Evolutionary conservation across 2,113 vertebrate genomes (phyloP), one percentile per base, ranked within the genome.

Genomic region (Actenoides hombroni): DNA sequence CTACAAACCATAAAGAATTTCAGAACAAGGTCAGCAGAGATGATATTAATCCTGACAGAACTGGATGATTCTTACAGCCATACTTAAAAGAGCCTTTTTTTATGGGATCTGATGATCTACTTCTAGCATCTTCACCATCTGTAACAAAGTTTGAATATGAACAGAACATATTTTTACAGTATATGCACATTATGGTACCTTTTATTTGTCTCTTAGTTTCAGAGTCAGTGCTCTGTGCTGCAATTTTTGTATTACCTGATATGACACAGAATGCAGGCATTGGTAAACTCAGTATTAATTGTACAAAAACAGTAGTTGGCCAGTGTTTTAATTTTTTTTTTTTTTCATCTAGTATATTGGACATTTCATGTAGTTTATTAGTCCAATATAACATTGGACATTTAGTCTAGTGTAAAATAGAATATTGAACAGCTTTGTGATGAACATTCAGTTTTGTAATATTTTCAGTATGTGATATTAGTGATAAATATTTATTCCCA

Each of bases 11-110:
- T 46, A 71, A 83, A 90, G 10, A 2, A 5, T 61, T 92, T 86
- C 13, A 17, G 42, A 86, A 51, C 42, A 83, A 83, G 51, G 56
- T 83, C 78, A 87, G 53, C 29, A 83, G 18, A 67, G 5, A 15
- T 57, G 10, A 42, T 85, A 89, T 83, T 59, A 92, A 92, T 81
- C 51, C 60, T 94, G 68, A 54, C 20, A 87, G 40, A 86, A 93
- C 10, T 3, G 3, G 17, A 20, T 68, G 10, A 75, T 74, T 94
- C 71, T 59, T 61, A 71, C 3, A 56, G 6, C 7, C 12, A 24
- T 79, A 31, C 42, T 59, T 78, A 49, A 33, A 83, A 85, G 16
- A 61, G 1, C 5, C 28, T 54, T 76, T 92, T 76, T 24, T 65
- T 40, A 14, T 14, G 11, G n/a, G 77, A 77, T 46, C 23, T 78